phyloP scores from a whole-genome alignment of 2,888 invertebrate genomes.

The Ophioninae sp. region DNA sequence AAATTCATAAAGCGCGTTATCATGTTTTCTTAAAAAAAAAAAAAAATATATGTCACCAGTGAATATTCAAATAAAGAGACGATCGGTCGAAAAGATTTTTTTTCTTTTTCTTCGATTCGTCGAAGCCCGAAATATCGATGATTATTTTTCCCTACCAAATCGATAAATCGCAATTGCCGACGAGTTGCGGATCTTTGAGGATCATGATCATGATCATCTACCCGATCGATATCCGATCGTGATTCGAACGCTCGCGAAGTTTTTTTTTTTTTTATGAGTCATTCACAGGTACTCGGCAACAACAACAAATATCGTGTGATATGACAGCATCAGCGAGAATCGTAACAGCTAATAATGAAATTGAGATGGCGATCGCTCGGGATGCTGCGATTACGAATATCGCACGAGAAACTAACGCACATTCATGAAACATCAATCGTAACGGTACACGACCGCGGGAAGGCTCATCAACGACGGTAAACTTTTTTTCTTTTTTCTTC shows the following conservation, averaged over 20 bases:
- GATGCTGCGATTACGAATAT: neutral
- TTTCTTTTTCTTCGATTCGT: slow-evolving; percentile 14
- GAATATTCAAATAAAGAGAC: slow-evolving; percentile 30
- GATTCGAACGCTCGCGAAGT: slow-evolving; percentile 15
- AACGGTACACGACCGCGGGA: slow-evolving; percentile 58
- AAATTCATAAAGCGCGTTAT: slow-evolving; percentile 26
- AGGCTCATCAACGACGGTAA: slow-evolving; percentile 67
- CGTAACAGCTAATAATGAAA: slow-evolving; percentile 18
- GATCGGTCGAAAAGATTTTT: slow-evolving; percentile 26
- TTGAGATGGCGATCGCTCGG: slow-evolving; percentile 32
- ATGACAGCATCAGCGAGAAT: slow-evolving; percentile 10
- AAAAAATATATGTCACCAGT: slow-evolving; percentile 13
- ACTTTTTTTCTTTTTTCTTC: slow-evolving; percentile 39
- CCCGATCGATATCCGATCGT: slow-evolving; percentile 1
- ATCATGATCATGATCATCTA: neutral
- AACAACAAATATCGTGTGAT: slow-evolving; percentile 48
- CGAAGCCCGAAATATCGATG: slow-evolving; percentile 12
- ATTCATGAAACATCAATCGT: slow-evolving; percentile 45
- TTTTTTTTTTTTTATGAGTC: slow-evolving; percentile 30
- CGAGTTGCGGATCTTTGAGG: slow-evolving; percentile 26
- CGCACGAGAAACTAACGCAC: slow-evolving; percentile 39
- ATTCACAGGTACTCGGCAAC: slow-evolving; percentile 43
- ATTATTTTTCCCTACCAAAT: neutral
- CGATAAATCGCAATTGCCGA: slow-evolving; percentile 5
- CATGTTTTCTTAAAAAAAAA: slow-evolving; percentile 27